phyloP scores from a whole-genome alignment of 1,140 invertebrate genomes.

The Mizuhopecten yessoensis region DNA sequence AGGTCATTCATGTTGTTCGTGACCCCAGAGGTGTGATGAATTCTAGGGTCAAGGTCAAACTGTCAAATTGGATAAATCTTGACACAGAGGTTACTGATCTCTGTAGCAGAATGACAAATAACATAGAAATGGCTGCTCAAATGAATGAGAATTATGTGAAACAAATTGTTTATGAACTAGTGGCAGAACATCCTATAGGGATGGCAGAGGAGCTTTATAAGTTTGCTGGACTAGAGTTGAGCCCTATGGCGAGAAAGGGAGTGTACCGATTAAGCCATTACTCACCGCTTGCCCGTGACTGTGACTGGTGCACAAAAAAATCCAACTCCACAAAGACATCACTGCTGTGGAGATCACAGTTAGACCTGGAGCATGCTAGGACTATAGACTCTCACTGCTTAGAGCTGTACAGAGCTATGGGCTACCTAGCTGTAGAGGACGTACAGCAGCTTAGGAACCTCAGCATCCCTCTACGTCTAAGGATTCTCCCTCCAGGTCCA shows the following conservation, averaged over 20 bases:
- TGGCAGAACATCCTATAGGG: background rate
- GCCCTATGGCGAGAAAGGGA: background rate
- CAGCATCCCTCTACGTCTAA: background rate
- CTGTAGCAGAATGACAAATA: background rate
- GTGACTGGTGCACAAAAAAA: background rate
- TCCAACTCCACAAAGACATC: background rate
- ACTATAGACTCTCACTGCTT: background rate
- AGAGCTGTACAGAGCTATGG: background rate
- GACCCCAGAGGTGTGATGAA: conserved; percentile 5
- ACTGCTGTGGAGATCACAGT: background rate
- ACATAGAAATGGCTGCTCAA: background rate
- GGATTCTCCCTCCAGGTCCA: background rate
- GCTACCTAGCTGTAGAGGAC: background rate
- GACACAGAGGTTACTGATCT: background rate
- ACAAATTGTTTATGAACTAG: background rate
- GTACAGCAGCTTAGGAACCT: background rate
- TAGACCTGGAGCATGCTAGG: background rate
- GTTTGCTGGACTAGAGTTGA: background rate
- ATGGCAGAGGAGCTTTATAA: background rate
- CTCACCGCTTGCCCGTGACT: background rate
- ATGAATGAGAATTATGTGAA: background rate
- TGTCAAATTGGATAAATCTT: conserved; percentile 19
- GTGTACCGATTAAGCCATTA: background rate
- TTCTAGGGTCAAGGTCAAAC: conserved; percentile 6
- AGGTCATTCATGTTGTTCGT: conserved; percentile 18